Base-by-base conservation (phyloP, 2,113 vertebrate species). In the Tympanuchus pallidicinctus region DNA sequence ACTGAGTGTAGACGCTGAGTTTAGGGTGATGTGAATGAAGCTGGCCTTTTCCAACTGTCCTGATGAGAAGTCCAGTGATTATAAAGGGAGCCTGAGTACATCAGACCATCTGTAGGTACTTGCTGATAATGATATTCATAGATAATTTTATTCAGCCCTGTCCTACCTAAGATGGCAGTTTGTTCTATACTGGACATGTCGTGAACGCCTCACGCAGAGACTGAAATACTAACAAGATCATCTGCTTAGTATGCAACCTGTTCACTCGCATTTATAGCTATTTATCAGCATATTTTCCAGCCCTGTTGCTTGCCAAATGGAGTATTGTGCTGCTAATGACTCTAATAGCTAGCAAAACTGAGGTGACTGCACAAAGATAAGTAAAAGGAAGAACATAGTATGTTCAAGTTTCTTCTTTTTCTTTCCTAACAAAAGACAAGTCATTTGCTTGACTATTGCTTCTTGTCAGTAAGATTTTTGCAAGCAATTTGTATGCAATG, bases 261-360 rank as follows among this genome's bases (percentile, higher is more conserved):
- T 65, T 54, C 65, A 56, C 64, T 52, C 89, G 25, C 36, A 42
- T 74, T 93, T 80, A 45, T 79, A 91, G 79, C 38, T 91, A 18
- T 90, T 83, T 94, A 77, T 50, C 85, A 90, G 42, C 50, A 60
- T 50, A 32, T 73, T 77, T 92, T 94, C 82, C 34, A 72, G 56
- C 84, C 43, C 43, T 87, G 10, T 54, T 84, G 19, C 70, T 93
- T 74, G 42, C 73, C 61, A 81, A 81, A 16, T 42, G 50, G 34
- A 72, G 61, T 69, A 67, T 14, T 48, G 59, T 61, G 21, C 80
- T 54, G 75, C 69, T 82, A 73, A 54, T 89, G 73, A 48, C 69
- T 66, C 57, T 42, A 42, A 25, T 13, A 82, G 27, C 73, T 28
- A 5, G 3, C 47, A 84, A 82, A 45, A 79, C 54, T 57, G 30